Evolutionary conservation across 2,888 invertebrate genomes (phyloP).

Genomic region (Drosophila aldrichi): DNA sequence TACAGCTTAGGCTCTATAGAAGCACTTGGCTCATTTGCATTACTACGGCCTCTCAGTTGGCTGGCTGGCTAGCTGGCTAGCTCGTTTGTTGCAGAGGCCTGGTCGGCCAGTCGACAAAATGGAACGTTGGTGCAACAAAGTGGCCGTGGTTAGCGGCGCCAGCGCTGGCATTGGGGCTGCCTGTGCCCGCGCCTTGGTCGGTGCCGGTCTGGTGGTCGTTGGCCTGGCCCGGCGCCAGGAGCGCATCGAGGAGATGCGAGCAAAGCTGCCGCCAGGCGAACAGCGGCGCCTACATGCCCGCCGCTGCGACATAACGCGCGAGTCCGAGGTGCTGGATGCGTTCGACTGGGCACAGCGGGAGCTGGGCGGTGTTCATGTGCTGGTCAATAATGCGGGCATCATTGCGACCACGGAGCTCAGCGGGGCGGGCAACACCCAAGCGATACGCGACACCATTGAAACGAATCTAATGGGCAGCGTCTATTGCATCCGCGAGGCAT

Average conservation of each 20-base stretch:
- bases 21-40: slow-evolving; percentile 7
- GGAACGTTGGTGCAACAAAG: slow-evolving; percentile 88
- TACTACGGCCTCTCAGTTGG: slow-evolving; percentile 16
- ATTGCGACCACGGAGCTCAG: slow-evolving; percentile 78
- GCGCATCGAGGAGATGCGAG: slow-evolving; percentile 71
- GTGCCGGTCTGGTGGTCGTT: slow-evolving; percentile 87
- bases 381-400: slow-evolving; percentile 88
- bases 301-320: slow-evolving; percentile 86
- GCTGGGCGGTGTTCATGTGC: slow-evolving; percentile 87
- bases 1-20: slow-evolving; percentile 23
- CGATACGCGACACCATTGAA: slow-evolving; percentile 84
- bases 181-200: slow-evolving; percentile 85
- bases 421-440: slow-evolving; percentile 61
- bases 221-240: slow-evolving; percentile 87
- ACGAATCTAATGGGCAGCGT: slow-evolving; percentile 86
- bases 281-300: slow-evolving; percentile 72
- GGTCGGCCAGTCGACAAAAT: slow-evolving; percentile 71
- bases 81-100: neutral
- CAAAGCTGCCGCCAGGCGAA: slow-evolving; percentile 53
- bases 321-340: slow-evolving; percentile 86
- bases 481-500: slow-evolving; percentile 86
- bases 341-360: slow-evolving; percentile 86
- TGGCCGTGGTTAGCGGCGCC: slow-evolving; percentile 89
- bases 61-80: neutral
- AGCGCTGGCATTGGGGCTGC: slow-evolving; percentile 88